These are phyloP conservation scores for Theodoxus fluviatilis DNA, from an alignment of 2,888 invertebrate genomes.

Conservation along the genomic window DNA sequence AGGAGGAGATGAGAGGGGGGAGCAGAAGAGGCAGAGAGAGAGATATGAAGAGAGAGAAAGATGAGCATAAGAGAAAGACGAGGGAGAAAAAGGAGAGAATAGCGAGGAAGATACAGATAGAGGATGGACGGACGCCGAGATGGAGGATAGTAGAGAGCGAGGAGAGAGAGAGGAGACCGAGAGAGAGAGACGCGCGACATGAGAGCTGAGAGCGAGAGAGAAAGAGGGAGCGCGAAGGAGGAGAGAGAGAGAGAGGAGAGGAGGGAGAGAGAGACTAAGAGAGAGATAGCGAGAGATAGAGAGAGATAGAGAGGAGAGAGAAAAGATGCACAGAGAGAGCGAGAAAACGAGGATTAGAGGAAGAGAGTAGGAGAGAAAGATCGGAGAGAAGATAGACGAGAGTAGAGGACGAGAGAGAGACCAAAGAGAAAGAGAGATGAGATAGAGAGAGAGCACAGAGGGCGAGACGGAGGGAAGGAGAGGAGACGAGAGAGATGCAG, in stretches of 20 bases:
- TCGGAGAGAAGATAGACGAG: too few species aligned
- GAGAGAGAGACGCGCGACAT: neutral
- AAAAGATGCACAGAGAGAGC: neutral
- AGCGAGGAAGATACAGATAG: neutral
- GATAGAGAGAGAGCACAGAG: too few species aligned
- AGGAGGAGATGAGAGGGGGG: neutral
- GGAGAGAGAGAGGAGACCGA: neutral
- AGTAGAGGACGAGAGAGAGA: too few species aligned
- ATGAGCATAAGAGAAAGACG: too few species aligned
- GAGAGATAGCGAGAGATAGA: neutral
- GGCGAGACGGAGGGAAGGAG: too few species aligned
- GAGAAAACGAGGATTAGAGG: too few species aligned
- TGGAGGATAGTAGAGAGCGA: too few species aligned
- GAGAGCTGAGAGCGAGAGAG: neutral
- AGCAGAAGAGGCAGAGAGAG: neutral
- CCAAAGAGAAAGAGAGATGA: too few species aligned
- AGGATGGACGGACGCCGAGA: too few species aligned
- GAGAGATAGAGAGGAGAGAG: neutral
- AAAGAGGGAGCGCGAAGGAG: neutral
- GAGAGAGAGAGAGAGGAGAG: conserved; percentile 1
- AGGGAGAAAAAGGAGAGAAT: neutral
- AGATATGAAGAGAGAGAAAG: too few species aligned
- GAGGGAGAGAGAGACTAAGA: neutral
- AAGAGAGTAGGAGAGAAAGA: neutral
- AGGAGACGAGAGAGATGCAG: too few species aligned